These are phyloP conservation scores for Phanerotoma sp. DNA, from an alignment of 2,888 invertebrate species.

Conservation along the genomic window DNA sequence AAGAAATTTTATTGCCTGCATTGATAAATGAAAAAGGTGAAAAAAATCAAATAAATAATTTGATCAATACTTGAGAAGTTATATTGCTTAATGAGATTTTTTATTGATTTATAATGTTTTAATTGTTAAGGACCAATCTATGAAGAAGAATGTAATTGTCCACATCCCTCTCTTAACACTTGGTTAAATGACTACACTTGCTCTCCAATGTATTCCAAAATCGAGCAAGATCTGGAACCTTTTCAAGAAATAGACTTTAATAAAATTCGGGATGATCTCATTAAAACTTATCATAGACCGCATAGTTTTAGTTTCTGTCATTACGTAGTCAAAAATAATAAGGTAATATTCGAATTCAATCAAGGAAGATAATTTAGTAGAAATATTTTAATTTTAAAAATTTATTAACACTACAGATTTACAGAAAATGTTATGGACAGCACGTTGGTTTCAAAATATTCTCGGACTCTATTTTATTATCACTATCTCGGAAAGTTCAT, in stretches of 20 bases:
- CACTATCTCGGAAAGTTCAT: constrained; percentile 74
- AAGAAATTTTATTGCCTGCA: no score
- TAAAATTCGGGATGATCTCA: constrained; percentile 64
- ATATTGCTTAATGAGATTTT: no score
- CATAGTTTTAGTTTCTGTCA: constrained; percentile 86
- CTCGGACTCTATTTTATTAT: constrained; percentile 82
- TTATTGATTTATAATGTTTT: not conserved
- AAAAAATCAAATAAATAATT: constrained; percentile 36
- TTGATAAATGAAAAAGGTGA: constrained; percentile 67
- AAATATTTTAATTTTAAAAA: not conserved
- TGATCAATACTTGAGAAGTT: no score
- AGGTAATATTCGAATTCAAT: constrained; percentile 46
- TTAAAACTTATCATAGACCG: constrained; percentile 74
- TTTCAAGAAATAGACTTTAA: constrained; percentile 75
- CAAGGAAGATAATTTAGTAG: constrained; percentile 1
- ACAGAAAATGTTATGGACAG: constrained; percentile 88
- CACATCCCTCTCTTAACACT: constrained; percentile 62
- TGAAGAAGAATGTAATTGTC: constrained; percentile 86
- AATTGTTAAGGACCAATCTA: constrained; percentile 65
- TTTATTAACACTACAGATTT: constrained; percentile 59
- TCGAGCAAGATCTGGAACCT: constrained; percentile 69
- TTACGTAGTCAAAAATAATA: constrained; percentile 81
- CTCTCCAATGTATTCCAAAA: constrained; percentile 66
- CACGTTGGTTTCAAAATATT: constrained; percentile 97
- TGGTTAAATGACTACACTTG: constrained; percentile 74